Conservation (phyloP, 2,113 vertebrate genomes). For the Dunckerocampus dactyliophorus region DNA sequence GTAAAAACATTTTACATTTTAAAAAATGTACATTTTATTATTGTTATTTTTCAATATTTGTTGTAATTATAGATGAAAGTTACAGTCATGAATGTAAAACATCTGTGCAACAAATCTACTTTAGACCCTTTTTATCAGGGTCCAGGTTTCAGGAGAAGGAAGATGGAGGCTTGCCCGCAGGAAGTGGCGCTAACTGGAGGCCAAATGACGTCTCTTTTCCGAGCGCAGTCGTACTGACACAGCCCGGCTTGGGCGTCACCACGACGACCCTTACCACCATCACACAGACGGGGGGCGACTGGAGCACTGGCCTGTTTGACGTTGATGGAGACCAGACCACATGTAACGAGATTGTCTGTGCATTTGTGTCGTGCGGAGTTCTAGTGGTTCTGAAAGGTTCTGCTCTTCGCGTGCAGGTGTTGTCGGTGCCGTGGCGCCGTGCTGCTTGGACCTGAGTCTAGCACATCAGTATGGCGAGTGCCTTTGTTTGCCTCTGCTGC, state of each 20-base stretch:
- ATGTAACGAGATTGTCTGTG: slow-evolving; percentile 52
- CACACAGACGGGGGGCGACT: slow-evolving; percentile 72
- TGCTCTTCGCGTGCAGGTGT: slow-evolving; percentile 58
- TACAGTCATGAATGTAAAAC: neutral
- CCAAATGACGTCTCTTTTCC: neutral
- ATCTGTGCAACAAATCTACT: slow-evolving; percentile 9
- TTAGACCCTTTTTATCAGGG: slow-evolving; percentile 36
- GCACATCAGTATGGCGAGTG: slow-evolving; percentile 80
- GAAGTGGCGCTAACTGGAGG: slow-evolving; percentile 24
- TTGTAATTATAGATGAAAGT: neutral
- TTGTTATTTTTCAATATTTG: neutral
- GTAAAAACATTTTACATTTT: too few species aligned
- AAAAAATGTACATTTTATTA: neutral
- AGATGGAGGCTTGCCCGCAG: slow-evolving; percentile 3
- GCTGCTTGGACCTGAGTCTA: slow-evolving; percentile 77
- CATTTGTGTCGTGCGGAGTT: neutral
- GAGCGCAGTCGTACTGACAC: slow-evolving; percentile 57
- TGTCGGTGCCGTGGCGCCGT: slow-evolving; percentile 69
- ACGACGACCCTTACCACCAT: slow-evolving; percentile 71
- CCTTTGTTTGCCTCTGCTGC: slow-evolving; percentile 78
- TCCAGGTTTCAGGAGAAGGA: slow-evolving; percentile 14
- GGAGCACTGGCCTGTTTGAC: slow-evolving; percentile 75
- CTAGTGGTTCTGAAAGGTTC: neutral
- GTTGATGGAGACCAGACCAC: slow-evolving; percentile 68
- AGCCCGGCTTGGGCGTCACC: slow-evolving; percentile 68